These are phyloP conservation scores for Artibeus lituratus DNA, from an alignment of 2,797 vertebrate species.

Conservation along the genomic window DNA sequence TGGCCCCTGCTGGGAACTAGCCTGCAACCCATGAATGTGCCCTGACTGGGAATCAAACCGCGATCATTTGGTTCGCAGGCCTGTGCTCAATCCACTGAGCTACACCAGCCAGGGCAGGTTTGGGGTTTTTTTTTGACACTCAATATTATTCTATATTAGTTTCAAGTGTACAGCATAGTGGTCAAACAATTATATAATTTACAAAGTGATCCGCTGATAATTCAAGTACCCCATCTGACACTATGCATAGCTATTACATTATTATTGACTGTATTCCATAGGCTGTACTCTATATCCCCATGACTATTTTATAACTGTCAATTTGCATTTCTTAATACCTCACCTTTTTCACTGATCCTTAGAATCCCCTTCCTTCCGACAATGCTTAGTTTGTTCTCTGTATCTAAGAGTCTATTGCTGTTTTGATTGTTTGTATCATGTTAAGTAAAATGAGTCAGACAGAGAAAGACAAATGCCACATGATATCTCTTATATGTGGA, in stretches of 20 bases:
- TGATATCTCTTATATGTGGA: not conserved
- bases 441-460: not conserved
- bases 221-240: not conserved
- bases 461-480: not conserved
- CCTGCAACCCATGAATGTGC: no score
- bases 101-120: no score
- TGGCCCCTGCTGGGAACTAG: no score
- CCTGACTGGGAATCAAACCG: no score
- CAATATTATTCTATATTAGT: not conserved
- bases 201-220: not conserved
- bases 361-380: not conserved
- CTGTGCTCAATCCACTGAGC: no score
- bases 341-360: not conserved
- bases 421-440: not conserved
- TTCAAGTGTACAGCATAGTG: not conserved
- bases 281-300: not conserved
- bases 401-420: not conserved
- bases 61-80: no score
- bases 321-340: not conserved
- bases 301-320: not conserved
- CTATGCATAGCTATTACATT: not conserved
- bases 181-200: not conserved
- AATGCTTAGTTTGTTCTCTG: not conserved
- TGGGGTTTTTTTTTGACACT: not conserved
- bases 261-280: not conserved